Evolutionary conservation across 2,797 vertebrate species (phyloP), one percentile per base, ranked within the genome.

Genomic region (Falco naumanni): DNA sequence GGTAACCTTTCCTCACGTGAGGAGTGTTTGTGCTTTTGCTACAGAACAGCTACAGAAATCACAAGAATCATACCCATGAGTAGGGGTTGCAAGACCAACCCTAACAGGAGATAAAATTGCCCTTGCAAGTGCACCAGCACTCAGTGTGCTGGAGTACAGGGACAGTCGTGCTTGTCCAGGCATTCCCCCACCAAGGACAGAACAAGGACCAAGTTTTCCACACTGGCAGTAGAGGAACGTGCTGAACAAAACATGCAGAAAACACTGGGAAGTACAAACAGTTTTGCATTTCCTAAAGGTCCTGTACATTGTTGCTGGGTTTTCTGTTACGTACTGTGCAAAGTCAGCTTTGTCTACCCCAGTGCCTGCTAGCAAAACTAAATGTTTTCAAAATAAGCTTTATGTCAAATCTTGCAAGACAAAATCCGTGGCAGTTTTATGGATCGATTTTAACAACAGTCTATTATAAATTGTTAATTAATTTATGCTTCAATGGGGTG

Each of bases 401-500:
- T 84, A 45, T 66, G 48, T 77, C 87, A 93, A 88, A 84, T 18
- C 10, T 84, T 81, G 20, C 48, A 86, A 93, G 70, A 88, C 59
- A 91, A 84, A 89, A 87, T 45, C 16, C 6, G 34, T 16, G 9
- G 34, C n/a, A 84, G 37, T 72, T 95, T 95, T 82, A 93, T 66
- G n/a, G 65, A 56, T 86, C 39, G 33, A 37, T 96, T 91, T 94
- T 64, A 14, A 69, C 94, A 89, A 20, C 45, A 63, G 43, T 16
- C 69, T n/a, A 10, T 82, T 87, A 84, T 68, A 96, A 93, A 94
- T 60, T 50, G 14, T 53, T 86, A 60, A 65, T 26, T 84, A 94
- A 93, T 95, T 93, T 91, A 81, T 90, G 69, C 20, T 59, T 90
- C 83, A 84, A 0, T 84, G 39, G 17, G 24, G 2, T n/a, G 8